Conservation (phyloP, 2,797 vertebrate species). For the Gallinago stenura region DNA sequence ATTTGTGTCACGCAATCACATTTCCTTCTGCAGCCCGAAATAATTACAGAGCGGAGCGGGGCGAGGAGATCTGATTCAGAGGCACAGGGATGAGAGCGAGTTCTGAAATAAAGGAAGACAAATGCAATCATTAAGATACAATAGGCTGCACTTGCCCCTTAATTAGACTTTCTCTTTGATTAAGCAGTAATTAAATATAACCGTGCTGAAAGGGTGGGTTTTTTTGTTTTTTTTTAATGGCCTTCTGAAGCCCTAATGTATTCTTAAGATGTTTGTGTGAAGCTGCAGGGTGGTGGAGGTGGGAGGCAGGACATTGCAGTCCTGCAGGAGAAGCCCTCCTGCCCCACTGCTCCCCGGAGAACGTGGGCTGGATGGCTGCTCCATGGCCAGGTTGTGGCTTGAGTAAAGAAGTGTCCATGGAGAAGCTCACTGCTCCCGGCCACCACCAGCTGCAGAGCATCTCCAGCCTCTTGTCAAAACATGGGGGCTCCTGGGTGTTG, state of each 20-base stretch:
- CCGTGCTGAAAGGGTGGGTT: constrained; percentile 13
- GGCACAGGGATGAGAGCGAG: neutral
- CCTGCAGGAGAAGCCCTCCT: neutral
- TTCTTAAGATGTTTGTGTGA: constrained; percentile 35
- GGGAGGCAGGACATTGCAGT: neutral
- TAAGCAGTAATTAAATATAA: constrained; percentile 74
- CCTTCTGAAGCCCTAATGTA: neutral
- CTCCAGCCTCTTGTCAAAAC: neutral
- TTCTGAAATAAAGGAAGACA: constrained; percentile 70
- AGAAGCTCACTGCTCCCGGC: neutral
- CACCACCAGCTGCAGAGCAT: neutral
- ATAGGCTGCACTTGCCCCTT: constrained; percentile 65
- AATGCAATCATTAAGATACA: constrained; percentile 66
- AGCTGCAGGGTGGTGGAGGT: neutral
- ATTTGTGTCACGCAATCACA: constrained; percentile 59
- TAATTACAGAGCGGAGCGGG: constrained; percentile 49
- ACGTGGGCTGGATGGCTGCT: neutral
- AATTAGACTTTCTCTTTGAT: constrained; percentile 73
- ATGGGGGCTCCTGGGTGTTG: neutral
- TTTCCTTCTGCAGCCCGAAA: constrained; percentile 54
- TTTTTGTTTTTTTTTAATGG: neutral
- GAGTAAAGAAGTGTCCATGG: neutral
- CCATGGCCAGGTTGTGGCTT: neutral
- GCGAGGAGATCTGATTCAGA: constrained; percentile 57
- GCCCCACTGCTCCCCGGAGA: neutral